Conservation (phyloP, 2,113 vertebrate genomes). For the Sylvilagus bachmani region DNA sequence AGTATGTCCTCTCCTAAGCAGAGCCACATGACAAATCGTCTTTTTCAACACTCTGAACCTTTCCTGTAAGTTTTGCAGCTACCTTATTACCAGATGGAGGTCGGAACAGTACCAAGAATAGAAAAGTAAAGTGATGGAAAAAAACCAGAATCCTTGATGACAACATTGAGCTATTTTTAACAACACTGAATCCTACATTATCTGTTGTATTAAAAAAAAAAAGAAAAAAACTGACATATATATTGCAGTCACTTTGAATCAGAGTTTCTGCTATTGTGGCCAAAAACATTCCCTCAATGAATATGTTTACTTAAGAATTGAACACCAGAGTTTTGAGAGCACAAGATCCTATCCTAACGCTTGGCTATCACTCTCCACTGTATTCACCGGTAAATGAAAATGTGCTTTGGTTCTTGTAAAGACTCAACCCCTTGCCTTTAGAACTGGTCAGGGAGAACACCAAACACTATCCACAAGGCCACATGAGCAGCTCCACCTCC, state of each 20-base stretch:
- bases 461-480: not conserved
- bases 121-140: not conserved
- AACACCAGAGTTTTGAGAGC: not conserved
- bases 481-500: not conserved
- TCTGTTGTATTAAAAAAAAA: not conserved
- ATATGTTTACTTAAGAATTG: not conserved
- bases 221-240: not conserved
- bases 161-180: conserved; percentile 22
- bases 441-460: not conserved
- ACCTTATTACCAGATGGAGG: not conserved
- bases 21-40: not conserved
- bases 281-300: not conserved
- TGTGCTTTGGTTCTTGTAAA: not conserved
- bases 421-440: not conserved
- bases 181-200: not conserved
- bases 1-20: not conserved
- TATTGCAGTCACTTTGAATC: not conserved
- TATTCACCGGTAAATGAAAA: not conserved
- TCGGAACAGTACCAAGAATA: not conserved
- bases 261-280: not conserved
- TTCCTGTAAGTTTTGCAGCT: not conserved
- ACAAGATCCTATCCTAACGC: not conserved
- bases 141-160: not conserved
- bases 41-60: not conserved
- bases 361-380: not conserved